Evolutionary conservation across 2,113 vertebrate species (phyloP).

Genomic region (Mesitornis unicolor): DNA sequence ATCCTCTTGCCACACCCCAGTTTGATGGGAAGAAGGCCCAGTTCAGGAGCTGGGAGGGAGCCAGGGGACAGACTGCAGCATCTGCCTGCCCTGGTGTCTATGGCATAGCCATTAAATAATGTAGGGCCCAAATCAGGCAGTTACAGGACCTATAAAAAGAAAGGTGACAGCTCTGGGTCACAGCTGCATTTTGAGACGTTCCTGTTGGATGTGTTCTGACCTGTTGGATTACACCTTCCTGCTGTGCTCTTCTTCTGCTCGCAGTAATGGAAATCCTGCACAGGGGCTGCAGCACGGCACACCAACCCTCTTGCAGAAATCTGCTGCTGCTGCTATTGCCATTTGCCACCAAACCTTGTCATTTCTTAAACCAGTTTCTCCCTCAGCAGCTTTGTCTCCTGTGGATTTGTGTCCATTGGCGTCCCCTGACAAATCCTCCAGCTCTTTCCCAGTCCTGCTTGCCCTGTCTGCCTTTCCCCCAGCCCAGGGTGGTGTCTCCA

Average conservation of each 20-base stretch:
- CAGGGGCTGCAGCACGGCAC: not conserved
- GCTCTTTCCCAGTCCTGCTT: not conserved
- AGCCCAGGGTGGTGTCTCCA: not conserved
- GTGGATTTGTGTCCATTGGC: not conserved
- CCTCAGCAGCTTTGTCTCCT: not conserved
- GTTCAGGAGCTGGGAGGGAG: not conserved
- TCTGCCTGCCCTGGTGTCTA: not conserved
- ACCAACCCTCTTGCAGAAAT: not conserved
- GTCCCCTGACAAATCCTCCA: not conserved
- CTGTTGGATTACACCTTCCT: not conserved
- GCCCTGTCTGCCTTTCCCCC: not conserved
- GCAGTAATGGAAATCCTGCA: fast-evolving
- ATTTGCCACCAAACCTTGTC: not conserved
- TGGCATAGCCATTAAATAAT: not conserved
- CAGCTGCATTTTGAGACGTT: not conserved
- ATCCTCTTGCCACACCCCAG: not conserved
- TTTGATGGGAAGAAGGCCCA: conserved; percentile 13
- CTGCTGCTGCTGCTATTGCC: not conserved
- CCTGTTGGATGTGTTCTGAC: not conserved
- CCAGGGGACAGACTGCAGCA: not conserved
- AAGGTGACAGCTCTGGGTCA: not conserved
- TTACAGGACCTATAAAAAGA: not conserved
- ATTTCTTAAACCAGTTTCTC: not conserved
- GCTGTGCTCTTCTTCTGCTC: not conserved
- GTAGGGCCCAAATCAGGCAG: not conserved